phyloP scores from a whole-genome alignment of 1,140 invertebrate genomes.

The Eueides isabella region DNA sequence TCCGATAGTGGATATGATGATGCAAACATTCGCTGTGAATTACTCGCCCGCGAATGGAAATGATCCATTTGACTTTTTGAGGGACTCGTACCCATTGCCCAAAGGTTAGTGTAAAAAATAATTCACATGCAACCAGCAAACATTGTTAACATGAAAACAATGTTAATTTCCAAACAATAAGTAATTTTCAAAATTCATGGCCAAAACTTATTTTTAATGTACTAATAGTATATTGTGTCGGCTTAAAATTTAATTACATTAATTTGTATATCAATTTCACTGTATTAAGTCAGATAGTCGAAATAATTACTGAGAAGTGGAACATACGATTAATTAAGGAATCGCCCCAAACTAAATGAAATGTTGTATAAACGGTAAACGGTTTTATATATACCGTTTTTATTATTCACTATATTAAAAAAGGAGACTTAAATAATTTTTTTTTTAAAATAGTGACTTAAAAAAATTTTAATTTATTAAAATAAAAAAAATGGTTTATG shows the following conservation, averaged over 20 bases:
- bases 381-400: background rate
- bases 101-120: conserved; percentile 56
- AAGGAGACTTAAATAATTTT: background rate
- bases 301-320: background rate
- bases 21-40: conserved; percentile 64
- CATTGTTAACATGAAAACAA: conserved; percentile 17
- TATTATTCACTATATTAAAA: background rate
- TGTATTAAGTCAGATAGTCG: conserved; percentile 8
- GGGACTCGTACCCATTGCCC: conserved; percentile 65
- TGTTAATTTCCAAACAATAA: conserved; percentile 8
- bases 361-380: background rate
- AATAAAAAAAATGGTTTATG: no score
- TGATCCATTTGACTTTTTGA: conserved; percentile 70
- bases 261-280: conserved; percentile 6
- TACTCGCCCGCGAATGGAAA: conserved; percentile 55
- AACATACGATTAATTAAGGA: background rate
- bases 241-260: conserved; percentile 6
- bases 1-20: conserved; percentile 67
- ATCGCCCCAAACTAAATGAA: conserved; percentile 1
- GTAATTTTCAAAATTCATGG: background rate
- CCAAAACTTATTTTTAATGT: background rate
- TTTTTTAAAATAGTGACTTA: no score
- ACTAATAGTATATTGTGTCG: conserved; percentile 15
- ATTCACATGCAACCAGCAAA: conserved; percentile 15
- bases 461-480: no score